phyloP scores from a whole-genome alignment of 2,113 vertebrate genomes.

The Phasianus colchicus region DNA sequence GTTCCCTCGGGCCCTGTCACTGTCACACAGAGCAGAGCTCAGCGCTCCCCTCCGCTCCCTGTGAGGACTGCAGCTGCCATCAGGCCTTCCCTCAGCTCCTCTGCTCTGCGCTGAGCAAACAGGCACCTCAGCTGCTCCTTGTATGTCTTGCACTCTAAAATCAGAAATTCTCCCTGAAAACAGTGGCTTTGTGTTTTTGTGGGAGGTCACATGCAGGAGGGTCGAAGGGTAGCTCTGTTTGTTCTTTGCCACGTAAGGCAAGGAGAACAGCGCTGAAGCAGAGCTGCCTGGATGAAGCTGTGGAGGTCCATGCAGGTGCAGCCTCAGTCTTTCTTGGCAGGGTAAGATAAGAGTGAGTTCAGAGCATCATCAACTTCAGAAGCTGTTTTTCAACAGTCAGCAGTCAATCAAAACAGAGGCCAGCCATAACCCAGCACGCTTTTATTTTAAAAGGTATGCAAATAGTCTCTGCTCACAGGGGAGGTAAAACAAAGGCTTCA shows the following conservation, averaged over 20 bases:
- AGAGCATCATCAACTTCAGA: neutral
- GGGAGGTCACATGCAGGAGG: neutral
- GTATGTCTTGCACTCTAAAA: neutral
- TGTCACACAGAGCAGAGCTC: too few species aligned
- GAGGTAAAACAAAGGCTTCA: neutral
- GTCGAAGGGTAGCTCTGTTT: neutral
- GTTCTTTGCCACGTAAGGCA: neutral
- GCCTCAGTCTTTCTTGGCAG: neutral
- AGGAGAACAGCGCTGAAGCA: neutral
- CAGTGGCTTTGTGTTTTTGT: neutral
- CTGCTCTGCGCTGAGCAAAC: neutral
- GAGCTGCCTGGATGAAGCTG: neutral
- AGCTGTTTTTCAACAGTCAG: neutral
- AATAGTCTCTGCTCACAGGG: neutral
- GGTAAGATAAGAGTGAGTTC: neutral
- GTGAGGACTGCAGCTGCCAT: too few species aligned
- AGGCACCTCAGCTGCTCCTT: neutral
- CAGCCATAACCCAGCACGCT: accelerated
- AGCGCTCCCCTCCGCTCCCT: too few species aligned
- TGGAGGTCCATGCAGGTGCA: neutral
- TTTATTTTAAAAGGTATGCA: neutral
- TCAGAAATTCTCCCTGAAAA: neutral
- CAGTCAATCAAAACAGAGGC: neutral
- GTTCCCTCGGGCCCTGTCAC: too few species aligned
- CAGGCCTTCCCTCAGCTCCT: too few species aligned